Conservation (phyloP, 2,888 invertebrate species). For the Mellilla xanthometata region DNA sequence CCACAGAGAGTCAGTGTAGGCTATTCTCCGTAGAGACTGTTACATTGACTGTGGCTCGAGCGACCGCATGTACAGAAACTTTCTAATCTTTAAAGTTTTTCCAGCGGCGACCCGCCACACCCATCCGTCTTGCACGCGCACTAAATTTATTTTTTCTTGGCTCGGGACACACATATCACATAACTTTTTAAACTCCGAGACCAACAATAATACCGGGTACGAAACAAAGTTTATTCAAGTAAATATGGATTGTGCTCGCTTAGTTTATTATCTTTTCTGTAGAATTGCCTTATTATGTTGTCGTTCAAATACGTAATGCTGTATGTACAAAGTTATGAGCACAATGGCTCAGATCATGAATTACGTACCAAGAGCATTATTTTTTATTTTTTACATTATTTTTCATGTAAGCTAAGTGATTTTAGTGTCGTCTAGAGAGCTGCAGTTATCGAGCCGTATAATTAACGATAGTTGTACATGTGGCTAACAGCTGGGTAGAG, state of each 20-base stretch:
- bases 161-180: slow-evolving; percentile 23
- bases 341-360: too few relatives aligned
- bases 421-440: too few relatives aligned
- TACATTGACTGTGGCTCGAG: slow-evolving; percentile 7
- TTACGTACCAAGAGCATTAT: too few relatives aligned
- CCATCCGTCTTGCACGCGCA: slow-evolving; percentile 46
- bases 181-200: slow-evolving; percentile 12
- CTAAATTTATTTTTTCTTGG: slow-evolving; percentile 35
- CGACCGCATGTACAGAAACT: slow-evolving; percentile 48
- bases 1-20: slow-evolving; percentile 41
- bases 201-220: slow-evolving; percentile 10
- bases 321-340: too few relatives aligned
- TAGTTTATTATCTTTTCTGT: too few relatives aligned
- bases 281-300: too few relatives aligned
- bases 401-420: too few relatives aligned
- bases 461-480: too few relatives aligned
- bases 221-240: slow-evolving; percentile 1
- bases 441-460: too few relatives aligned
- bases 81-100: slow-evolving; percentile 66
- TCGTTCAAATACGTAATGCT: too few relatives aligned
- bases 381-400: too few relatives aligned
- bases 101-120: slow-evolving; percentile 38
- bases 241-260: not conserved
- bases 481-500: too few relatives aligned
- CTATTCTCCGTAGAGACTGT: slow-evolving; percentile 17